phyloP scores from a whole-genome alignment of 2,797 vertebrate species.

The Buceros bicornis region DNA sequence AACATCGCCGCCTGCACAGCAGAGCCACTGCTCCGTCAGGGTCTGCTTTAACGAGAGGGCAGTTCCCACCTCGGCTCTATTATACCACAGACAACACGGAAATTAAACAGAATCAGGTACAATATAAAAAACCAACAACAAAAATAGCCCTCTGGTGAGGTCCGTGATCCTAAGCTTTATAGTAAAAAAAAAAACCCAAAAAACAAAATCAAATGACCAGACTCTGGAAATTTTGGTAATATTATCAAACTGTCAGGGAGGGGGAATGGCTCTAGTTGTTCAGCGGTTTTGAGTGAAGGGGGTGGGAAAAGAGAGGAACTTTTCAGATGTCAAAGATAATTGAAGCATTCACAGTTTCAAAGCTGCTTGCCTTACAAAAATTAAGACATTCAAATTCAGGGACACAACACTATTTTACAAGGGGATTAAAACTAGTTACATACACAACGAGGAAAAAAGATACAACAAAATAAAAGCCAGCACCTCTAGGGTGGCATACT shows the following conservation, averaged over 20 bases:
- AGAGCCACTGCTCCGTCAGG: neutral
- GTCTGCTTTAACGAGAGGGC: neutral
- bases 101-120: neutral
- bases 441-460: neutral
- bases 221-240: neutral
- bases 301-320: neutral
- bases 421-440: slow-evolving; percentile 34
- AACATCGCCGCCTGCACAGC: neutral
- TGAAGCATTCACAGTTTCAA: slow-evolving; percentile 75
- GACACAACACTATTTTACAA: slow-evolving; percentile 61
- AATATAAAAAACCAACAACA: neutral
- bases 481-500: slow-evolving; percentile 37
- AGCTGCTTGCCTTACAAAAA: slow-evolving; percentile 69
- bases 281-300: neutral
- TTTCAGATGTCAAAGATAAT: slow-evolving; percentile 35
- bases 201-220: neutral
- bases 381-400: slow-evolving; percentile 64
- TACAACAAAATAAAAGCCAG: slow-evolving; percentile 7
- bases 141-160: neutral
- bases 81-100: neutral
- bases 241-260: neutral
- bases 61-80: neutral
- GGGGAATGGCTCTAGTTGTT: slow-evolving; percentile 39
- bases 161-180: neutral
- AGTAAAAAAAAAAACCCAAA: neutral